These are phyloP conservation scores for Ruditapes philippinarum DNA, from an alignment of 1,140 invertebrate genomes.

Conservation along the genomic window DNA sequence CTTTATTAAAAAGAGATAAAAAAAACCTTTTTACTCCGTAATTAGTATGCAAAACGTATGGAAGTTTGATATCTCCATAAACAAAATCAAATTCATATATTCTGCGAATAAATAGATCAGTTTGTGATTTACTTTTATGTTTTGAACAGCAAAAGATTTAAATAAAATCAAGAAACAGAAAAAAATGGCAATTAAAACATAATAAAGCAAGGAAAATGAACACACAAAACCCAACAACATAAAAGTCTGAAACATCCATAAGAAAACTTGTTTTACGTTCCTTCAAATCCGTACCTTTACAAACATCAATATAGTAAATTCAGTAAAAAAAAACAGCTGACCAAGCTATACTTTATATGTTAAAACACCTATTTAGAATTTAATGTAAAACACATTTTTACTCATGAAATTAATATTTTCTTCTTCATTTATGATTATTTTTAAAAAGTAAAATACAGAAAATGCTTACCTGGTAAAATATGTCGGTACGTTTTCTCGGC, in stretches of 20 bases:
- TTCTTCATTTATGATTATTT: neutral
- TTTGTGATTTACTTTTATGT: neutral
- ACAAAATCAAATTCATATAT: neutral
- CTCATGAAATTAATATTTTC: neutral
- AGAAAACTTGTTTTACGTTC: too few relatives aligned
- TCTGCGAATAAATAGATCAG: too few relatives aligned
- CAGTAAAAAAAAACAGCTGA: too few relatives aligned
- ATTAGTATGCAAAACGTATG: neutral
- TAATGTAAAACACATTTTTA: too few relatives aligned
- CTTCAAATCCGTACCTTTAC: too few relatives aligned
- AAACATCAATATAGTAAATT: too few relatives aligned
- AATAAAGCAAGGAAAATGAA: too few relatives aligned
- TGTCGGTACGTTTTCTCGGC: neutral
- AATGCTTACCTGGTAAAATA: constrained; percentile 2
- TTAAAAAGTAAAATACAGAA: neutral
- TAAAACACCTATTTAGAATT: too few relatives aligned
- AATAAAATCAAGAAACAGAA: neutral
- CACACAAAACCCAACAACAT: too few relatives aligned
- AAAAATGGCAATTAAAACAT: too few relatives aligned
- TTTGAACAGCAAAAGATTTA: neutral
- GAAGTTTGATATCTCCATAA: neutral
- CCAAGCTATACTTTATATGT: neutral
- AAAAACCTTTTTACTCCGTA: neutral
- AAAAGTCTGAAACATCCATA: too few relatives aligned
- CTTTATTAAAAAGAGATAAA: constrained; percentile 37